Evolutionary conservation across 1,140 invertebrate species (phyloP).

Genomic region (Episyrphus balteatus): DNA sequence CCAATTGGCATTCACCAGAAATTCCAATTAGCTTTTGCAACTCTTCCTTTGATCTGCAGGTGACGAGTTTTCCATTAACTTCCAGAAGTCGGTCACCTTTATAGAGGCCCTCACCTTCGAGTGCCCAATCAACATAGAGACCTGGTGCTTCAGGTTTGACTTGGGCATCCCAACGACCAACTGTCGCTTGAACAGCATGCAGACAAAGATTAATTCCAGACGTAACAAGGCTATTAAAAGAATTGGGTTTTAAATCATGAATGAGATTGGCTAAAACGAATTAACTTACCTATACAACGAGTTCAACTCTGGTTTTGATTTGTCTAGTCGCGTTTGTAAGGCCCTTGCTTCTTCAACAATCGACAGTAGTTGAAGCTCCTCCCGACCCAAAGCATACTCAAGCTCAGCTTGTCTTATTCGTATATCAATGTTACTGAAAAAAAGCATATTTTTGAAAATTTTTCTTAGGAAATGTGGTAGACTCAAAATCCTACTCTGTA

Average conservation of each 20-base stretch:
- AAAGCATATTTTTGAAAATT: background rate
- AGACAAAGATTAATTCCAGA: slow-evolving; percentile 41
- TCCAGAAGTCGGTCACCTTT: slow-evolving; percentile 75
- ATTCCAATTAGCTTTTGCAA: slow-evolving; percentile 39
- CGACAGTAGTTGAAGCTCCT: slow-evolving; percentile 74
- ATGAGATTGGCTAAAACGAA: background rate
- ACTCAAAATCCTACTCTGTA: slow-evolving; percentile 49
- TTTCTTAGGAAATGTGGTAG: background rate
- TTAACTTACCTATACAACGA: slow-evolving; percentile 17
- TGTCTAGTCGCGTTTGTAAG: slow-evolving; percentile 63
- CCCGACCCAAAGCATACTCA: slow-evolving; percentile 75
- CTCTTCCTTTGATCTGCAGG: slow-evolving; percentile 58
- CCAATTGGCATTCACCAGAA: slow-evolving; percentile 39
- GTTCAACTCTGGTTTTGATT: slow-evolving; percentile 34
- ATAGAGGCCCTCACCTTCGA: slow-evolving; percentile 57
- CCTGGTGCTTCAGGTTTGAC: slow-evolving; percentile 47
- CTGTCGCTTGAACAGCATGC: slow-evolving; percentile 52
- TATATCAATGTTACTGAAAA: slow-evolving; percentile 74
- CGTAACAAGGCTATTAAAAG: slow-evolving; percentile 17
- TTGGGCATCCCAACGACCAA: slow-evolving; percentile 46
- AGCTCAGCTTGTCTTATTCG: slow-evolving; percentile 80
- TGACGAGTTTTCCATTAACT: slow-evolving; percentile 67
- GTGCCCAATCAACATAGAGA: slow-evolving; percentile 61
- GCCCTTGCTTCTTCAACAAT: slow-evolving; percentile 70
- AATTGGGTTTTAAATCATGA: background rate